Percentiles rank a stretch among this genome's conserved stretches.
Conservation (phyloP, 2,888 invertebrate genomes). For the Notodonta dromedarius region DNA sequence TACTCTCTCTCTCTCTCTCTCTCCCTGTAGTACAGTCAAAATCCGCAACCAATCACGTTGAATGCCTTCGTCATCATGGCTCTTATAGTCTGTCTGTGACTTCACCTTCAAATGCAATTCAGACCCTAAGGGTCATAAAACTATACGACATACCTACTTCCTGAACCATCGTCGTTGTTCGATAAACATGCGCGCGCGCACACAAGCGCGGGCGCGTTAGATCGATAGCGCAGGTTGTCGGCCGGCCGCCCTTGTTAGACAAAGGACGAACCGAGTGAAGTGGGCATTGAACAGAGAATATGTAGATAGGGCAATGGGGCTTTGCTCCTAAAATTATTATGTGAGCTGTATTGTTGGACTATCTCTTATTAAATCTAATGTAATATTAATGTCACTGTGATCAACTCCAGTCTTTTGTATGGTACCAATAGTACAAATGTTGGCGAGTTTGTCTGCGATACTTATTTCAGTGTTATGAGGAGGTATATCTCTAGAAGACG, state of each 20-base stretch:
- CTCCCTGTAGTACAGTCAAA: too few species aligned
- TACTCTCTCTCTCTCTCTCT: too few species aligned
- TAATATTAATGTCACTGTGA: too few species aligned
- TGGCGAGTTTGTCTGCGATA: too few species aligned
- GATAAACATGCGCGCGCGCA: constrained; percentile 9
- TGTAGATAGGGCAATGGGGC: neutral
- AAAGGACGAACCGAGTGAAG: constrained; percentile 71
- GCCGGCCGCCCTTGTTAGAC: constrained; percentile 80
- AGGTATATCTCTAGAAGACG: too few species aligned
- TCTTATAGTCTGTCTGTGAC: neutral
- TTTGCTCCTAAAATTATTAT: neutral
- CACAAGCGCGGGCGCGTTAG: constrained; percentile 62
- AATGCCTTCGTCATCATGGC: too few species aligned
- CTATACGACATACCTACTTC: constrained; percentile 10
- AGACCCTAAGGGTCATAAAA: neutral
- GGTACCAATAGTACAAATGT: too few species aligned
- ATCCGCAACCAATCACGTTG: too few species aligned
- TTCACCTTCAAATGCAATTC: neutral
- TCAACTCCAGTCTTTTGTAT: too few species aligned
- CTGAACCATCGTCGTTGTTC: constrained; percentile 4
- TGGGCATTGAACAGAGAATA: constrained; percentile 6
- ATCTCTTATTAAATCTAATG: too few species aligned
- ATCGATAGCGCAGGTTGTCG: constrained; percentile 75
- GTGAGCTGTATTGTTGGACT: neutral
- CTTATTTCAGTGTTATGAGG: too few species aligned